Conservation (phyloP, 1,140 invertebrate species). For the Hypothenemus hampei region DNA sequence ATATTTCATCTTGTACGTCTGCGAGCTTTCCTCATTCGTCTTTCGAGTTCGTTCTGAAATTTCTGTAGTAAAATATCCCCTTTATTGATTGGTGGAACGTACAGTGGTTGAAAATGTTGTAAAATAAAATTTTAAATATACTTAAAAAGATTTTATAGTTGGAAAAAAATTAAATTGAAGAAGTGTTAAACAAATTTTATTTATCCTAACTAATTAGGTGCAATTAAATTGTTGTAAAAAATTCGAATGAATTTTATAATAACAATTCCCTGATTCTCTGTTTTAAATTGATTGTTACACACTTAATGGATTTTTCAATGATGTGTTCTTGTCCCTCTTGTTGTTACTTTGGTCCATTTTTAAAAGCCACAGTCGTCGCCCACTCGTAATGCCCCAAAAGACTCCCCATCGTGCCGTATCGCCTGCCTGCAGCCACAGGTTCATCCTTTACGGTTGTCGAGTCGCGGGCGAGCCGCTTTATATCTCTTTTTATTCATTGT, state of each 20-base stretch:
- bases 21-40: not conserved
- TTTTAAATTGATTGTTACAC: no score
- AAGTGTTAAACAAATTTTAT: no score
- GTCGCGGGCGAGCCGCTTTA: slow-evolving; percentile 17
- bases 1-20: no score
- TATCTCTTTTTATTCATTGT: slow-evolving; percentile 19
- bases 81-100: not conserved
- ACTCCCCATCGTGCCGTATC: slow-evolving; percentile 18
- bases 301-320: no score
- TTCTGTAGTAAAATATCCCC: not conserved
- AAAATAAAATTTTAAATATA: no score
- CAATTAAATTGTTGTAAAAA: no score
- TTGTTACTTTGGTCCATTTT: not conserved
- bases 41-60: not conserved
- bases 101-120: not conserved
- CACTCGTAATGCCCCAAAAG: slow-evolving; percentile 6
- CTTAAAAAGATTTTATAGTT: no score
- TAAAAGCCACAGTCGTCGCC: slow-evolving; percentile 5
- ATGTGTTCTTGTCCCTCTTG: no score
- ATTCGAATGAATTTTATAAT: no score
- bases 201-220: no score
- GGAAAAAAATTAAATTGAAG: no score
- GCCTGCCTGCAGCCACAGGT: slow-evolving; percentile 18
- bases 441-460: slow-evolving; percentile 17
- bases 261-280: no score